Evolutionary conservation across 2,888 invertebrate genomes (phyloP), one percentile per base, ranked within the genome.

Genomic region (Leptopterna dolabrata): DNA sequence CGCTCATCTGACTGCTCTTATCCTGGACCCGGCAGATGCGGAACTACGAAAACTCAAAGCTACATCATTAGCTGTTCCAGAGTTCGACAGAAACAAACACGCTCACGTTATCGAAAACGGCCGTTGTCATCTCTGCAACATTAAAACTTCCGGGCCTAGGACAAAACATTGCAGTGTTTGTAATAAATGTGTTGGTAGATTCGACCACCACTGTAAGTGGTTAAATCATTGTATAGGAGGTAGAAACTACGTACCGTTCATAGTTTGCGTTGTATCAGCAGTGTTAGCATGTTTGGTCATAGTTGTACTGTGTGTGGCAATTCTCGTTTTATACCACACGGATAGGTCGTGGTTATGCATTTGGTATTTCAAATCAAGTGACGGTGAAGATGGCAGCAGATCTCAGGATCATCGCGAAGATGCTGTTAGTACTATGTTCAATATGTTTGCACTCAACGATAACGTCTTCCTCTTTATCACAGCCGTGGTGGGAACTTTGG

Each of bases 131-230:
- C 93, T 99, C 91, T 99, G 99, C 93, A 96, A 97, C 91, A 95
- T 97, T 90, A 93, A 94, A 89, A 96, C 95, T 9, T 94, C 94
- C 88, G 94, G 95, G 88, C 94, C 94, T 82, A 94, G 95, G 89
- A 97, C 97, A 14, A 99, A 99, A 92, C 99, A 99, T 92, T 99
- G 99, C 92, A 96, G 97, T 90, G 94, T 97, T 90, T 99, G 99
- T 93, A 99, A 99, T 93, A 99, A 99, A 94, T 99, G 99, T 92
- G 96, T 99, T 82, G 95, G 95, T 16, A 94, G 95, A 88, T 99
- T 99, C 92, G 99, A 99, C 92, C 99, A 99, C 92, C 99, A 99
- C 92, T 99, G 99, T 93, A 98, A 98, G 93, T 99, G 99, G 99
- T 93, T 99, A 90, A 99, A 99, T 93, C 98, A 98, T 92, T 99